Conservation (phyloP, 2,888 invertebrate genomes). For the Sesia apiformis region DNA sequence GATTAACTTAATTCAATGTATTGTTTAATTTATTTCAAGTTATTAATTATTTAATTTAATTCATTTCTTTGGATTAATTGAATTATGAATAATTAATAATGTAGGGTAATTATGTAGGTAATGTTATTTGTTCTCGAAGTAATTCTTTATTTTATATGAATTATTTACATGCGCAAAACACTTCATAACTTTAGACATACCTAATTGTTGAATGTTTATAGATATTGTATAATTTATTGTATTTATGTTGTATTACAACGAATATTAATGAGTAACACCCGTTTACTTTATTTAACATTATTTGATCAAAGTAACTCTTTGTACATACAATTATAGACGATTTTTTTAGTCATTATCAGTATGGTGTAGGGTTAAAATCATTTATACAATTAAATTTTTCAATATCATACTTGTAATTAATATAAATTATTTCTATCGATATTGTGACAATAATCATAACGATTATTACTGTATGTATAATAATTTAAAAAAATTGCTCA, state of each 20-base stretch:
- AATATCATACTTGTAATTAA: not conserved
- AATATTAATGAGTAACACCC: conserved; percentile 26
- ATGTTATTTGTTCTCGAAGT: too few relatives aligned
- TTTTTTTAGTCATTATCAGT: conserved; percentile 16
- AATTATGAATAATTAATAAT: too few relatives aligned
- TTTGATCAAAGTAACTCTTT: not conserved
- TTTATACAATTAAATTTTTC: not conserved
- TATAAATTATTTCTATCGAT: not conserved
- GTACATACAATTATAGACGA: not conserved
- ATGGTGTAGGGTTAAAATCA: conserved; percentile 19
- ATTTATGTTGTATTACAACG: conserved; percentile 60
- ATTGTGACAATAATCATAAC: conserved; percentile 5
- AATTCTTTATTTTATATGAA: not conserved
- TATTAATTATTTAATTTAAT: too few relatives aligned
- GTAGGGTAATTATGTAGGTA: too few relatives aligned
- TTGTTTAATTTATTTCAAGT: too few relatives aligned
- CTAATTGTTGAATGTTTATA: conserved; percentile 66
- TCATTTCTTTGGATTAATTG: too few relatives aligned
- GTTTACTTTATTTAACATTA: not conserved
- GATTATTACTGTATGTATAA: conserved; percentile 10
- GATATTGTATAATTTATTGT: conserved; percentile 62
- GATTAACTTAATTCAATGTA: too few relatives aligned
- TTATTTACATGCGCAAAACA: conserved; percentile 15
- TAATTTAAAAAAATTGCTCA: conserved; percentile 13
- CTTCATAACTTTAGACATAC: conserved; percentile 34